Evolutionary conservation across 2,888 invertebrate genomes (phyloP).

Genomic region (Deilephila elpenor): DNA sequence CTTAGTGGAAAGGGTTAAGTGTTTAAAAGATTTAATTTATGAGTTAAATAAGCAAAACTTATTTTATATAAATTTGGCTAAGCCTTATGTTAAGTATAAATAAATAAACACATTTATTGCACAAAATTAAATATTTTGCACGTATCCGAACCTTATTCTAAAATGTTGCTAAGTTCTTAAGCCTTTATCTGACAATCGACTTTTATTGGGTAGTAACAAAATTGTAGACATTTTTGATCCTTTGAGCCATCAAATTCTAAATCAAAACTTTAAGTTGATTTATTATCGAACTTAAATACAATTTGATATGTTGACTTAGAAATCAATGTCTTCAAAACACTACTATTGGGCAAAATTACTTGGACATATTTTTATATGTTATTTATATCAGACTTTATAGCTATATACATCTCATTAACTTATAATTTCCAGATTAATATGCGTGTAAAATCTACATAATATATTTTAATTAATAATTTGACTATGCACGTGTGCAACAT

Average conservation of each 20-base stretch:
- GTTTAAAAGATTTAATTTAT: conserved; percentile 32
- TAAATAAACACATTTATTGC: conserved; percentile 45
- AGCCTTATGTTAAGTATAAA: conserved; percentile 44
- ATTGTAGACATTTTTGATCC: neutral
- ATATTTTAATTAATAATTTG: conserved; percentile 1
- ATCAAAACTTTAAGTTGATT: neutral
- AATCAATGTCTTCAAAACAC: neutral
- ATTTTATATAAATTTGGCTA: conserved; percentile 43
- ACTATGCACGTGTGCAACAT: neutral
- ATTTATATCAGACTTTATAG: neutral
- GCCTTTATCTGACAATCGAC: neutral
- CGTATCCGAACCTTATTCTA: conserved; percentile 4
- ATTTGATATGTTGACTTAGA: conserved; percentile 8
- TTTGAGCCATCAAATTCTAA: neutral
- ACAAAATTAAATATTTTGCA: conserved; percentile 40
- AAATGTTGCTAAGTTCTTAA: neutral
- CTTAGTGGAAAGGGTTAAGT: neutral
- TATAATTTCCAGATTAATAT: neutral
- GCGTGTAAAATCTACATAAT: neutral
- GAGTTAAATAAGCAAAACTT: conserved; percentile 29
- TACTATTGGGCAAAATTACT: too few relatives aligned
- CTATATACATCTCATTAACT: neutral
- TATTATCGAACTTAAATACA: neutral
- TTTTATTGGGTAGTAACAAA: neutral
- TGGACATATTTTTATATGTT: too few relatives aligned